Percentiles rank a stretch among this genome's conserved stretches.
These are phyloP conservation scores for Numenius arquata DNA, from an alignment of 2,113 vertebrate genomes.

Conservation along the genomic window DNA sequence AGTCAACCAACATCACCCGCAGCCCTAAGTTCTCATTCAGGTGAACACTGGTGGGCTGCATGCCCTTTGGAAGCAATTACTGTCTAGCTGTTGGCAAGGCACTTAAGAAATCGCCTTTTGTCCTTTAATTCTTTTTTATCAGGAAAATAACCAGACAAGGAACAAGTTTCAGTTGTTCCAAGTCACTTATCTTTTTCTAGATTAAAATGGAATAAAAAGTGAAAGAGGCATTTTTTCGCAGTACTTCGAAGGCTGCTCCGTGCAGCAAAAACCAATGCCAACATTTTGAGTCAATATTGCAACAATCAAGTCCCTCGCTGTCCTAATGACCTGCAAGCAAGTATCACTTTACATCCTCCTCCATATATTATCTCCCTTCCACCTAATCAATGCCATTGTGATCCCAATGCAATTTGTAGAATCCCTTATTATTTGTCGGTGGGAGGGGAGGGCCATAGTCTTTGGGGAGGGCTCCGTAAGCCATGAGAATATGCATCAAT, in stretches of 20 bases:
- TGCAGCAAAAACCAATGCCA: background rate
- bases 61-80: background rate
- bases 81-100: background rate
- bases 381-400: constrained; percentile 26
- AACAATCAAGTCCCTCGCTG: background rate
- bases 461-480: background rate
- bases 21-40: background rate
- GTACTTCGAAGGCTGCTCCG: background rate
- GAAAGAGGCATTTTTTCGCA: background rate
- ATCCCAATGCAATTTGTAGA: constrained; percentile 9
- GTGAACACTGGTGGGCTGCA: background rate
- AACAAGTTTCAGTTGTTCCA: constrained; percentile 3
- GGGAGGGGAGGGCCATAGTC: background rate
- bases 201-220: background rate
- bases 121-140: background rate
- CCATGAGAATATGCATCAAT: background rate
- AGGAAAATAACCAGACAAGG: background rate
- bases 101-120: background rate
- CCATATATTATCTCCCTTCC: constrained; percentile 21
- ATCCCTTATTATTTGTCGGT: background rate
- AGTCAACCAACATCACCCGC: background rate
- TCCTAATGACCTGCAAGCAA: constrained; percentile 7
- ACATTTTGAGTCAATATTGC: background rate
- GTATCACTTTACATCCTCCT: constrained; percentile 19
- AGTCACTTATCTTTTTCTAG: background rate